phyloP scores from a whole-genome alignment of 2,888 invertebrate species.

The Tipula vernalis region DNA sequence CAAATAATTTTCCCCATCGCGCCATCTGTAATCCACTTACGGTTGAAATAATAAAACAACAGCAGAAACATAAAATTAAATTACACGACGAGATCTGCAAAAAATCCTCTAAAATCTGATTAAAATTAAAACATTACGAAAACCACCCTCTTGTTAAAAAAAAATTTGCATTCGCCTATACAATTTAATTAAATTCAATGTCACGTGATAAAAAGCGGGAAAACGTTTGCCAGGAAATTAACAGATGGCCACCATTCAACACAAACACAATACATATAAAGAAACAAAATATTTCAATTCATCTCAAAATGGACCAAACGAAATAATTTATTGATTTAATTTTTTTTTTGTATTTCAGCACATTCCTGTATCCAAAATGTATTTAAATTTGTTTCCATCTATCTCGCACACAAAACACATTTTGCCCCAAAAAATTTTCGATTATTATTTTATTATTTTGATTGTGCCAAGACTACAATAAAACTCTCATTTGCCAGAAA shows the following conservation, averaged over 20 bases:
- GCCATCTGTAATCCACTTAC: neutral
- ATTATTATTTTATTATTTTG: neutral
- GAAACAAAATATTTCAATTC: neutral
- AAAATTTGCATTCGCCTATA: neutral
- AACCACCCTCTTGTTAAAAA: neutral
- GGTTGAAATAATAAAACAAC: neutral
- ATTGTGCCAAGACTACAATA: neutral
- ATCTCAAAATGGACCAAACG: neutral
- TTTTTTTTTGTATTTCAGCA: neutral
- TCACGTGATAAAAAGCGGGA: neutral
- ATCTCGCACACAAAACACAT: neutral
- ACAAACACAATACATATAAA: neutral
- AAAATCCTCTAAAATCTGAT: neutral
- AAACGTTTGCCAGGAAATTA: neutral
- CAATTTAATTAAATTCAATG: neutral
- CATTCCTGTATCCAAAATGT: neutral
- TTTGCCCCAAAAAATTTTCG: neutral
- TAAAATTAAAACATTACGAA: neutral
- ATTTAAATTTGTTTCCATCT: neutral
- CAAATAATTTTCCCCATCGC: neutral
- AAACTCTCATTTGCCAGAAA: neutral
- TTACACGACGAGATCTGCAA: neutral
- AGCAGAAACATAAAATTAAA: neutral
- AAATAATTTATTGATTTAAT: neutral
- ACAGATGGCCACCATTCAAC: neutral